Base-by-base conservation (phyloP, 2,113 vertebrate genomes). In the Ciconia maguari region DNA sequence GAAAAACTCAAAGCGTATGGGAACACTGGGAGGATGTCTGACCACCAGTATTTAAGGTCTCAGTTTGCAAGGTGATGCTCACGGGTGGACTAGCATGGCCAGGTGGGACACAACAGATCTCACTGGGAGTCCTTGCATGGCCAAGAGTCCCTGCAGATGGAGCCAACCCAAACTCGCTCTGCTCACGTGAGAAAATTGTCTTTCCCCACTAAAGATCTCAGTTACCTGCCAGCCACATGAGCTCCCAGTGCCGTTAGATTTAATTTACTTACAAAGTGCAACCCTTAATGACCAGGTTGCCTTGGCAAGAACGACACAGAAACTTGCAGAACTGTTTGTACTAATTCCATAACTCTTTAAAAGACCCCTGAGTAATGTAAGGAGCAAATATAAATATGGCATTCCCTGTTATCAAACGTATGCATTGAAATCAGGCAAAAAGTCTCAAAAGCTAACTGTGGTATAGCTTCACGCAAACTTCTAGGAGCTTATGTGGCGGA, bases 351-450 rank as follows among this genome's bases (percentile, higher is more conserved):
- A 79, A 58, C 90, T 61, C 84, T 88, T 74, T 46, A 57, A 89
- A 91, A 91, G 69, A 36, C 52, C 65, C 55, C 54, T 5, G 44
- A 84, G 60, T 60, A 91, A 89, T 0, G 10, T 52, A 91, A 87
- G 54, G 83, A 89, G 27, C 62, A 84, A 91, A 90, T 66, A 94
- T 66, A 95, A 96, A 96, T 84, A 82, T 75, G 77, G 71, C 48
- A 85, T 93, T 87, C 91, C 89, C 49, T 94, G 87, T 89, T 87
- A 54, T 82, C 93, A 94, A 89, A 68, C 41, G 25, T 89, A 82
- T 55, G 80, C 66, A 57, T 94, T 97, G 81, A 94, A 65, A 90
- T 93, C 77, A 92, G 77, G 89, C 83, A 93, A 89, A 94, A 93
- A 78, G 41, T 89, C 84, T 75, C 25, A 41, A 93, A 87, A 92